Base-by-base conservation (phyloP, 2,113 vertebrate genomes). In the Gracilinanus agilis region DNA sequence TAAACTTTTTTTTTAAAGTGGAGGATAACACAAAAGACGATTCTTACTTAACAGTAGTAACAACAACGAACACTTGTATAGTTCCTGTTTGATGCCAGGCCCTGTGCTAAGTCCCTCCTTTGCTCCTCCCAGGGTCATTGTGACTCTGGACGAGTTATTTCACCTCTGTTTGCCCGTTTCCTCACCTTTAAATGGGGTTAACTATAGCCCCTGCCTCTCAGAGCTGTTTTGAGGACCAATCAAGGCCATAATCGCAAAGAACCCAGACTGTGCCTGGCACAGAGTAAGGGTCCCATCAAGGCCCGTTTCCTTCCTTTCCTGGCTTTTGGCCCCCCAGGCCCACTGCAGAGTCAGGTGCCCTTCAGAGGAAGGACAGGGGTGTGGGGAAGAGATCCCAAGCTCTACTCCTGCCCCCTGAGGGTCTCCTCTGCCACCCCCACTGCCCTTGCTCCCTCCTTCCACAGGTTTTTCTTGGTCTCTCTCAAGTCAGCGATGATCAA, bases 401-500 rank as follows among this genome's bases (percentile, higher is more conserved):
- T 16, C n/a, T 3, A 92, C 67, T 23, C 67, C 54, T 23, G 12
- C 49, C 4, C 9, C 3, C 1, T 1, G 29, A 40, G n/a, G 5
- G 21, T 27, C 53, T 23, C 4, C 9, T 10, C 24, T 40, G 27
- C 54, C 1, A 53, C 93, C 56, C 75, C 96, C 56, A 83, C 83
- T 40, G 40, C 75, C 92, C 54, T 3, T 21, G 29, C n/a, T 40
- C 89, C 3, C 8, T 55, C 93, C 93, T 90, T 8, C 12, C 90
- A 6, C 97, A 99, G 99, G 92, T 99, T 99, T 98, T 99, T 99
- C 97, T 97, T 99, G 95, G 97, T 98, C 11, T 99, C 99, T 58
- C 97, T 99, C 93, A 99, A 99, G 97, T 99, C 99, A 3, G 99
- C 99, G 96, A 99, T 99, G 99, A 99, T 99, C 96, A 99, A 99